A percentile compares a stretch with the other conserved stretches of the same genome.
These are phyloP conservation scores for Calephelis virginiensis DNA, from an alignment of 1,140 invertebrate genomes.

Conservation along the genomic window DNA sequence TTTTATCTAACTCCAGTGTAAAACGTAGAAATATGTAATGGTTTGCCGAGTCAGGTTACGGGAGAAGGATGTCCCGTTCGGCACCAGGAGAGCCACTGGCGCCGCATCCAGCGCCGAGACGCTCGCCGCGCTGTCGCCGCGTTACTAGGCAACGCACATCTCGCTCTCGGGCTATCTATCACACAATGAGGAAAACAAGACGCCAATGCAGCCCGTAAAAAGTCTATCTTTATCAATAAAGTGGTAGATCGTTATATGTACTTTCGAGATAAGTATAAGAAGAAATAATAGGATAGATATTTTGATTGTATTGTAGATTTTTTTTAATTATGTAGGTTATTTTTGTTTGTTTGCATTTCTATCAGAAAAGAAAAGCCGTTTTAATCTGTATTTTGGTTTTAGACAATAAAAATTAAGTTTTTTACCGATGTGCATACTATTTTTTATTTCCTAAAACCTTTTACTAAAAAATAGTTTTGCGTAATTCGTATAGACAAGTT, in stretches of 20 bases:
- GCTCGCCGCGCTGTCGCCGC: constrained; percentile 41
- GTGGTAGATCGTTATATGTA: not conserved
- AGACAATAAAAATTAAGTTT: too few species aligned
- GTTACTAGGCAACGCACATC: constrained; percentile 41
- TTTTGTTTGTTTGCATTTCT: too few species aligned
- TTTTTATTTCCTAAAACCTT: too few species aligned
- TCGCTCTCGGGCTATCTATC: not conserved
- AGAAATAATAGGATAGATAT: too few species aligned
- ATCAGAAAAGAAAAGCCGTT: too few species aligned
- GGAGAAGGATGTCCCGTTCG: constrained; percentile 31
- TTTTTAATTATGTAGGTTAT: too few species aligned
- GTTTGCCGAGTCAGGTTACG: not conserved
- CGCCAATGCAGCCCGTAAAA: not conserved
- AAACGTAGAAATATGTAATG: constrained; percentile 6
- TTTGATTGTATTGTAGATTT: too few species aligned
- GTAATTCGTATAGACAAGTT: too few species aligned
- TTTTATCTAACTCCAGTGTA: constrained; percentile 6
- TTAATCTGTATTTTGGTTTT: too few species aligned
- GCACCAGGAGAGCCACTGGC: constrained; percentile 47
- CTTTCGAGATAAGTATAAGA: not conserved
- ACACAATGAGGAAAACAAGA: not conserved
- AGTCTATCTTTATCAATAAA: not conserved
- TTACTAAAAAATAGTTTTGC: too few species aligned
- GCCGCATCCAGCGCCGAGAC: constrained; percentile 44
- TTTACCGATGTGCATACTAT: too few species aligned